Base-by-base conservation (phyloP, 2,113 vertebrate species). In the Macrotus californicus region DNA sequence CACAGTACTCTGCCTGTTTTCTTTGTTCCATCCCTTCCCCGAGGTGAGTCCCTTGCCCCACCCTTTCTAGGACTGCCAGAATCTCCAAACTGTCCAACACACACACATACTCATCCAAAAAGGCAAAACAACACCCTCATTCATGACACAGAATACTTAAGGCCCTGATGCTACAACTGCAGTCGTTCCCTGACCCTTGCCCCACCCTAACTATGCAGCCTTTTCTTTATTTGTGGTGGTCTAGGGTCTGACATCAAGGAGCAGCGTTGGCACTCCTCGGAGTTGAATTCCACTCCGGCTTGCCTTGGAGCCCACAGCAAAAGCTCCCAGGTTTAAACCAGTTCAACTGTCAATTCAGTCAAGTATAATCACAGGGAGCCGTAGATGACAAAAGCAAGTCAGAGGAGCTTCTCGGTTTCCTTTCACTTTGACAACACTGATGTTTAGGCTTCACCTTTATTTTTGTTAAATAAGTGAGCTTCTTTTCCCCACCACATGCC, bases 11-110 rank as follows among this genome's bases (percentile, higher is more conserved):
- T 87, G 81, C 7, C 84, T 50, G 31, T 83, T 54, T 95, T 96
- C 95, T 72, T 86, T 92, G 77, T 90, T 95, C 96, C 83, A 95
- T 92, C 91, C 97, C 96, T 95, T 86, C 86, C 93, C 91, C 96
- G 91, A 96, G 87, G 95, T 97, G 59, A 21, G 11, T 87, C 19
- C 61, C 61, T 36, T 11, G 43, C 89, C 61, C 41, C 75, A 76
- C 97, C 97, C 90, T 97, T 97, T 93, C 90, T 66, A 96, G 85
- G 77, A 96, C 91, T 96, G 93, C 94, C 96, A 88, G 96, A 93
- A 95, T 90, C 73, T 69, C 66, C 92, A 95, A 87, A 95, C 70
- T 96, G 54, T 98, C 96, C 97, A 98, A 98, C 88, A 97, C 86
- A 97, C 50, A 93, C 91, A 92, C 0, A 3, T 2, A 36, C 18